phyloP scores from a whole-genome alignment of 2,797 vertebrate genomes.

The Brachymystax lenok region DNA sequence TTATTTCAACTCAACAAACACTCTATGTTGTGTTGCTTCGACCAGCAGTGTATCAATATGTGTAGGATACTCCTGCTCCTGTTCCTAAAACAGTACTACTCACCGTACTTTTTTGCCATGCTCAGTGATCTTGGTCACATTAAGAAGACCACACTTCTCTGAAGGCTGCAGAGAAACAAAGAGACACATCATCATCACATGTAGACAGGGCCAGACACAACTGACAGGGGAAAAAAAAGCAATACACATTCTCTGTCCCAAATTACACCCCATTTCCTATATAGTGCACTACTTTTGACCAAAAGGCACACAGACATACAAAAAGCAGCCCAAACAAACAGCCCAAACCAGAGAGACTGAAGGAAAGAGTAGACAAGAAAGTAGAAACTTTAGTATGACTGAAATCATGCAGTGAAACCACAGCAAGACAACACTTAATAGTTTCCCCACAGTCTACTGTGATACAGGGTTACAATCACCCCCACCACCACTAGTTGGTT shows the following conservation, averaged over 20 bases:
- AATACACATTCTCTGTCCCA: background rate
- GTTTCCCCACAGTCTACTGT: background rate
- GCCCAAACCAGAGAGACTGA: background rate
- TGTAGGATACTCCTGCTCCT: background rate
- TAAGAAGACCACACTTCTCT: constrained; percentile 94
- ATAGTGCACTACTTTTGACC: no score
- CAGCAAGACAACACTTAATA: background rate
- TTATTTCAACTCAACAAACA: background rate
- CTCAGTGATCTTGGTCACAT: constrained; percentile 97
- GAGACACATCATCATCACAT: background rate
- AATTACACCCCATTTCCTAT: no score
- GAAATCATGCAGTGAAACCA: background rate
- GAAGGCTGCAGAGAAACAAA: constrained; percentile 78
- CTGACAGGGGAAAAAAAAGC: background rate
- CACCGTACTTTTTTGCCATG: constrained; percentile 97
- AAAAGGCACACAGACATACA: background rate
- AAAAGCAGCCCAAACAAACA: background rate
- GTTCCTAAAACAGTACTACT: constrained; percentile 39
- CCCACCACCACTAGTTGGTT: background rate
- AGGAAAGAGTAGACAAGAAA: background rate
- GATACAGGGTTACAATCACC: background rate
- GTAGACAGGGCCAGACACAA: background rate
- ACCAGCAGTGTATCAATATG: background rate
- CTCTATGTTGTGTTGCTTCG: background rate
- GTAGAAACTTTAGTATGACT: no score